Base-by-base conservation (phyloP, 2,113 vertebrate genomes). In the Oryzias melastigma region DNA sequence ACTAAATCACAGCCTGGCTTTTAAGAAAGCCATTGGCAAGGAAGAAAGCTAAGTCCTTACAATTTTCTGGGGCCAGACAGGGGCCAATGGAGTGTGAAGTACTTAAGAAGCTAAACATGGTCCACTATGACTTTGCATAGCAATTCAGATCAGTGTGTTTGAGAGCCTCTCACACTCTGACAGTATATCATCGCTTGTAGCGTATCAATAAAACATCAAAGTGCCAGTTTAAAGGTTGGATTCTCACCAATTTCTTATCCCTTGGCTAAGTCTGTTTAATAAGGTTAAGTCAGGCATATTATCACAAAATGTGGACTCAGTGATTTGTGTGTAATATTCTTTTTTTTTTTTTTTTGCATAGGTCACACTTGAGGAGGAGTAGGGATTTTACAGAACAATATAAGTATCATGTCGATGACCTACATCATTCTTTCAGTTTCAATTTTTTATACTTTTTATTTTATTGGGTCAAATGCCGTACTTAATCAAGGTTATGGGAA, bases 81-180 rank as follows among this genome's bases (percentile, higher is more conserved):
- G 52, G 56, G 62, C 60, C 73, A 64, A 62, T 66, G 60, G 59
- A 74, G 68, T 75, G 83, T 77, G 69, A 77, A 78, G 67, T 73
- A 75, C 74, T 85, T 77, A 67, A 78, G 58, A 83, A 73, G 67
- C 71, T 81, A 84, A 85, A 85, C 77, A 81, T 62, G 64, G 65
- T 56, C 41, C 20, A 64, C 64, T 81, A 80, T 79, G 77, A 73
- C 68, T 69, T 77, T 77, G 78, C 67, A 76, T 48, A 65, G 67
- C 65, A 57, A 73, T 65, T 81, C 70, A 82, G 68, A 82, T 65
- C 52, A 57, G 41, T 66, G 44, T 72, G 51, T 73, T 68, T 58
- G 42, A 69, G 47, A 73, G 65, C 54, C 65, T 82, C 75, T 65
- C 27, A 62, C 6, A 68, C 10, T 42, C 24, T 40, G 24, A 27